Evolutionary conservation across 1,140 invertebrate genomes (phyloP), one percentile per base, ranked within the genome.

Genomic region (Pseudomyrmex concolor): DNA sequence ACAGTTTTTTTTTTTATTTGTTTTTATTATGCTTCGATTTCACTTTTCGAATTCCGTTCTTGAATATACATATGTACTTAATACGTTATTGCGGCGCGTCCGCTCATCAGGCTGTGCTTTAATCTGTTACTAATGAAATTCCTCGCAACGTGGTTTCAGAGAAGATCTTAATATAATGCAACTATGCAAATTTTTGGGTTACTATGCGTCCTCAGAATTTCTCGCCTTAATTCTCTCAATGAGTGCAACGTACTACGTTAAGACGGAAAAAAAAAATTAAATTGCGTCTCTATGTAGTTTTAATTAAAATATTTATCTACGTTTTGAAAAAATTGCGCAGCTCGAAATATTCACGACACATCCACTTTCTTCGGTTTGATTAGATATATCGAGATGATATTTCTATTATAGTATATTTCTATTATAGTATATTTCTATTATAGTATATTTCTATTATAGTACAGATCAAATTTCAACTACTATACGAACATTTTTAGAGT

Each of bases 141-240:
- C 76, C 66, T 80, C 54, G 43, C 66, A 71, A 70, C 66, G 43
- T 59, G 64, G 66, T 80, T 19, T 80, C 54, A 34, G 54, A 59
- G 64, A 13, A 66, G 62, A 77, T 77, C 73, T 80, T 80, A 80
- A 71, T 80, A 71, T 80, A 71, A 80, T 60, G 66, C 76, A 54
- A 70, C 76, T 80, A 80, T 80, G 76, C 76, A 80, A 80, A 80
- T 80, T 80, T 80, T 80, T 80, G 66, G 76, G 76, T 80, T 80
- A 71, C 76, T 71, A 59, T 70, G 76, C 76, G 54, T 50, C 43
- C 43, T 48, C 22, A 70, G 76, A 71, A 59, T 59, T 80, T 70
- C 66, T 60, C 54, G 76, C n/a, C 19, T 70, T 60, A 80, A 71
- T 80, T 80, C 51, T 70, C 43, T 13, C 51, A 57, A 68, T 19